These are phyloP conservation scores for Calameuta idolon DNA, from an alignment of 2,888 invertebrate genomes.

Conservation along the genomic window DNA sequence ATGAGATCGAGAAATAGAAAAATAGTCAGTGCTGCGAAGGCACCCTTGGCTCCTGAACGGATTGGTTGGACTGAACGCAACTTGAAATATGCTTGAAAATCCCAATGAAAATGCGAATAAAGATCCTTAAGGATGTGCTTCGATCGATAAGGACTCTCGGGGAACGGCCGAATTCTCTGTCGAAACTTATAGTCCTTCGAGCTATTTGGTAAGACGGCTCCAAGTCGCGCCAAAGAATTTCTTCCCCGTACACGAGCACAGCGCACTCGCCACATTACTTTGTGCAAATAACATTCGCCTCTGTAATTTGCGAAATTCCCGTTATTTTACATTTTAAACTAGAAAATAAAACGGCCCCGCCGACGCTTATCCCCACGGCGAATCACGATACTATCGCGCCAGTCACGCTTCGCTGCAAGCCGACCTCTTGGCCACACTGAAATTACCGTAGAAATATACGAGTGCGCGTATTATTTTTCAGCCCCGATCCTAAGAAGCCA, in stretches of 20 bases:
- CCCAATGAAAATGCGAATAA: neutral
- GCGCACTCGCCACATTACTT: slow-evolving; percentile 50
- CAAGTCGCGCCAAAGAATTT: neutral
- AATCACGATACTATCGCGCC: slow-evolving; percentile 59
- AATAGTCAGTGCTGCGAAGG: neutral
- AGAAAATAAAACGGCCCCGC: slow-evolving; percentile 52
- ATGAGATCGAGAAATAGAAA: neutral
- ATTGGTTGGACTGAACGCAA: neutral
- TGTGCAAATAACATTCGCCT: slow-evolving; percentile 51
- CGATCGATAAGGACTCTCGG: neutral
- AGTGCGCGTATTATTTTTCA: slow-evolving; percentile 14
- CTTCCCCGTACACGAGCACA: neutral
- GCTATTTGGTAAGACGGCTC: neutral
- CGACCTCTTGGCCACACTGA: slow-evolving; percentile 33
- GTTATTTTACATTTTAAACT: slow-evolving; percentile 58
- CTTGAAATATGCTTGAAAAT: neutral
- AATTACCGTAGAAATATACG: slow-evolving; percentile 46
- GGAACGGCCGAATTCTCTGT: neutral
- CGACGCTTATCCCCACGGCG: slow-evolving; percentile 53
- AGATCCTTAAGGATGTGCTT: neutral
- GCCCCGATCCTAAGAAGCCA: slow-evolving; percentile 17
- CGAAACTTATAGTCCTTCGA: neutral
- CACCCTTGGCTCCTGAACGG: neutral
- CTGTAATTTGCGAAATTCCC: slow-evolving; percentile 54
- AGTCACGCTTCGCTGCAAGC: slow-evolving; percentile 58